A percentile compares a stretch with the other conserved stretches of the same genome.
Evolutionary conservation across 2,888 invertebrate species (phyloP).

Genomic region (Pristionchus japonicus): DNA sequence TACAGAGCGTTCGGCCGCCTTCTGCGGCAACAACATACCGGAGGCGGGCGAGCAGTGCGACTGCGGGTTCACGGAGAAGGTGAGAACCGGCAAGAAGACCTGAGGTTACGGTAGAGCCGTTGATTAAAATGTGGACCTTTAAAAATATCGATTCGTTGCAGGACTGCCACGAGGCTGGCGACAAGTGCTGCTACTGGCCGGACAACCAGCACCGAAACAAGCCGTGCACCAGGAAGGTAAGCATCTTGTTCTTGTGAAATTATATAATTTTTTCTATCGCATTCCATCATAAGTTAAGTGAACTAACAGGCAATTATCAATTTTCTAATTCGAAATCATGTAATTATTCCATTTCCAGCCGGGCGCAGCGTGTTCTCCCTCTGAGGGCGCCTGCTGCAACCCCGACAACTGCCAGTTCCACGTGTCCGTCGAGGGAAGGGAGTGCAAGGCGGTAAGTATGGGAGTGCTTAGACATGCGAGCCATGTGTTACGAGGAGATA

Average conservation of each 20-base stretch:
- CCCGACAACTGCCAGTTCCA: slow-evolving; percentile 83
- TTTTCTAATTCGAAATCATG: too few relatives aligned
- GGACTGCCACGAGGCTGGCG: slow-evolving; percentile 83
- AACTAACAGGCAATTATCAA: too few relatives aligned
- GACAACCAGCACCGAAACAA: slow-evolving; percentile 48
- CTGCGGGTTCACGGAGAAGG: slow-evolving; percentile 83
- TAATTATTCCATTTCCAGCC: too few relatives aligned
- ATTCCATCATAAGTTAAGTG: neutral
- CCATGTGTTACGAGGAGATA: too few relatives aligned
- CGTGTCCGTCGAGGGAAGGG: slow-evolving; percentile 77
- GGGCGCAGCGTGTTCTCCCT: slow-evolving; percentile 80
- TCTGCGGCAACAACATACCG: slow-evolving; percentile 99
- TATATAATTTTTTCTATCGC: neutral
- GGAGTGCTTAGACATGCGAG: too few relatives aligned
- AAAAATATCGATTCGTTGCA: slow-evolving; percentile 1
- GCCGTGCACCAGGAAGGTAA: slow-evolving; percentile 83
- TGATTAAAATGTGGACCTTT: neutral
- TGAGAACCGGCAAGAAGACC: neutral
- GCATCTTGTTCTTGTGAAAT: slow-evolving; percentile 75
- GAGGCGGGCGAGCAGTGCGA: slow-evolving; percentile 98
- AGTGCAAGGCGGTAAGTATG: slow-evolving; percentile 60
- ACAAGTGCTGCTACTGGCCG: slow-evolving; percentile 82
- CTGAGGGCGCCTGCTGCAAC: slow-evolving; percentile 97
- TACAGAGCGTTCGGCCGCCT: slow-evolving; percentile 91
- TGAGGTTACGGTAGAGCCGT: neutral